Base-by-base conservation (phyloP, 2,888 invertebrate species). In the Pharmacophagus antenor region DNA sequence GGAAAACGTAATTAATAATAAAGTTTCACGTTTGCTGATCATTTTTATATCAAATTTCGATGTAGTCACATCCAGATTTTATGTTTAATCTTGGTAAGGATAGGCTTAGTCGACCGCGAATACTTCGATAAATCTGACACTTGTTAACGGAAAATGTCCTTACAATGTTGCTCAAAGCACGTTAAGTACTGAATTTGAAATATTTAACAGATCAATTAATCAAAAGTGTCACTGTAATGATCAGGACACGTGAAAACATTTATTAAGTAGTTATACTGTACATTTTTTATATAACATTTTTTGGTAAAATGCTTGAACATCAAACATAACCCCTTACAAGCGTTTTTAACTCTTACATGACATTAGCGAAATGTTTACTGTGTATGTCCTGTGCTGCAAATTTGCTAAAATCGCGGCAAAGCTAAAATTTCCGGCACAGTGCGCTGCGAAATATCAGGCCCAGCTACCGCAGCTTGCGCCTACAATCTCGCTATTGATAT, bases 81-180 rank as follows among this genome's bases (percentile, higher is more conserved):
- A 56, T 61, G 55, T 65, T 65, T 60, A 64, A 70, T 68, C 70
- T 71, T 67, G 62, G 72, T 75, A 66, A 68, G 73, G 77, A 80
- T 75, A 77, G 76, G 82, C 80, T 84, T 81, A 84, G 76, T 73
- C 70, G 73, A 70, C 73, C 72, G 78, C 75, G 74, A 76, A 78
- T 74, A 76, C 77, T 79, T 84, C 83, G 80, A 82, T 84, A 84
- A 82, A 79, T 79, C 76, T 84, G 84, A 81, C 80, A 81, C 76
- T 82, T 84, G 80, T 80, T 80, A 80, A 76, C 74, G 68, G 68
- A 71, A 76, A 76, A 82, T 79, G 73, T 68, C 77, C 77, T 80
- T 76, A 82, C 71, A 76, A 73, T 78, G 76, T 70, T 72, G 65
- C 68, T 67, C 67, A 71, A 73, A 74, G 65, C 68, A 71, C 72